These are phyloP conservation scores for Parnassius glacialis DNA, from an alignment of 2,888 invertebrate genomes.

Conservation along the genomic window DNA sequence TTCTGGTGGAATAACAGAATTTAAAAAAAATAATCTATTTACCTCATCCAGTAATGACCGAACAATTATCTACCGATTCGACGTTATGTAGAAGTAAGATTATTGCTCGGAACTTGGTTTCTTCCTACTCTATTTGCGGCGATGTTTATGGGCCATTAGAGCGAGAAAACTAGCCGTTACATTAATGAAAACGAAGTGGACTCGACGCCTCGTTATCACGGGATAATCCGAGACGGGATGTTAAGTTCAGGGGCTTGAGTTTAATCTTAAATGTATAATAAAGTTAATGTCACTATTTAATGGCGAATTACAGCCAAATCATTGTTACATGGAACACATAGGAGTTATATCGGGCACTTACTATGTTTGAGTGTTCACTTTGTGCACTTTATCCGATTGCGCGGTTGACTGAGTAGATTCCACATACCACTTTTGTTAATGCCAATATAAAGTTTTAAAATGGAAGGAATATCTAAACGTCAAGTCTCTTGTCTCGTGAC, in stretches of 20 bases:
- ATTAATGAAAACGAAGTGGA: conserved; percentile 75
- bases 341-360: too few relatives aligned
- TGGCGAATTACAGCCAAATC: conserved; percentile 8
- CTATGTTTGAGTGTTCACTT: too few relatives aligned
- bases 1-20: too few relatives aligned
- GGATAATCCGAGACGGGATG: conserved; percentile 58
- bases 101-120: conserved; percentile 57
- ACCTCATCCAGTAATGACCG: conserved; percentile 1
- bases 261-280: conserved; percentile 31
- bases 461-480: too few relatives aligned
- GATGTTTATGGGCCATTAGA: conserved; percentile 74
- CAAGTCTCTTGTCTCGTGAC: too few relatives aligned
- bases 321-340: too few relatives aligned
- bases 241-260: conserved; percentile 30
- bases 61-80: conserved; percentile 28
- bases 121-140: conserved; percentile 66
- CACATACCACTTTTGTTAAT: too few relatives aligned
- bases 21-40: neutral
- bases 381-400: too few relatives aligned
- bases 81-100: conserved; percentile 45
- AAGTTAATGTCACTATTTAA: conserved; percentile 25
- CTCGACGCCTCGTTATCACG: conserved; percentile 64
- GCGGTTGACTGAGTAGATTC: too few relatives aligned
- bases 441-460: too few relatives aligned
- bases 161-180: conserved; percentile 65